Percentiles rank a stretch among this genome's conserved stretches.
Conservation (phyloP, 2,113 vertebrate species). For the Oophaga pumilio region DNA sequence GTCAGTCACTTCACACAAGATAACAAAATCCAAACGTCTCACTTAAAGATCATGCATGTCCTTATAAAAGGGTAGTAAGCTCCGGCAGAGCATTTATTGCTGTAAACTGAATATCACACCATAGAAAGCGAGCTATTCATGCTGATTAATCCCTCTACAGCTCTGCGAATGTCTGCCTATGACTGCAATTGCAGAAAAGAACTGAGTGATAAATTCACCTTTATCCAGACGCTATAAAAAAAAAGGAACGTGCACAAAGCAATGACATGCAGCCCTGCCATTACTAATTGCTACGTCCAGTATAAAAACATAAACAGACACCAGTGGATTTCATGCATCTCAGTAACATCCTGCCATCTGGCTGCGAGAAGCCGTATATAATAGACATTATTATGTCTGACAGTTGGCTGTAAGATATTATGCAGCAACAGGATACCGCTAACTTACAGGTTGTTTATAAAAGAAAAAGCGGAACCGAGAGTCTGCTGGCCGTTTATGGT, state of each 20-base stretch:
- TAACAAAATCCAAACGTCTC: background rate
- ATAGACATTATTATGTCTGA: constrained; percentile 20
- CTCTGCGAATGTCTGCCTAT: background rate
- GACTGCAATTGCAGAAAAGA: constrained; percentile 6
- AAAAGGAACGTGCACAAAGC: background rate
- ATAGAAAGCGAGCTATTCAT: constrained; percentile 12
- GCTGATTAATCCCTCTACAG: background rate
- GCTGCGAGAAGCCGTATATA: background rate
- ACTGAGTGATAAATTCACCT: background rate
- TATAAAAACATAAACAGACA: constrained; percentile 1
- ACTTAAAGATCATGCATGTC: background rate
- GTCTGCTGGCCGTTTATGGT: background rate
- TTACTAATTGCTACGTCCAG: background rate
- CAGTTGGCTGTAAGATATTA: background rate
- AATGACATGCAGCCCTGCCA: background rate
- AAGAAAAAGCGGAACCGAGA: background rate
- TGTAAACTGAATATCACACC: background rate
- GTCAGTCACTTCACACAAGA: background rate
- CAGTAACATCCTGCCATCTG: background rate
- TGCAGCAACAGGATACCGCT: constrained; percentile 28
- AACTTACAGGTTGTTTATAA: constrained; percentile 13
- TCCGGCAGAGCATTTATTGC: background rate
- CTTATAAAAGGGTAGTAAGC: constrained; percentile 6
- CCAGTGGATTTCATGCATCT: background rate
- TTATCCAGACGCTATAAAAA: constrained; percentile 10